Evolutionary conservation across 2,888 invertebrate species (phyloP).

Genomic region (Sycophila texana): DNA sequence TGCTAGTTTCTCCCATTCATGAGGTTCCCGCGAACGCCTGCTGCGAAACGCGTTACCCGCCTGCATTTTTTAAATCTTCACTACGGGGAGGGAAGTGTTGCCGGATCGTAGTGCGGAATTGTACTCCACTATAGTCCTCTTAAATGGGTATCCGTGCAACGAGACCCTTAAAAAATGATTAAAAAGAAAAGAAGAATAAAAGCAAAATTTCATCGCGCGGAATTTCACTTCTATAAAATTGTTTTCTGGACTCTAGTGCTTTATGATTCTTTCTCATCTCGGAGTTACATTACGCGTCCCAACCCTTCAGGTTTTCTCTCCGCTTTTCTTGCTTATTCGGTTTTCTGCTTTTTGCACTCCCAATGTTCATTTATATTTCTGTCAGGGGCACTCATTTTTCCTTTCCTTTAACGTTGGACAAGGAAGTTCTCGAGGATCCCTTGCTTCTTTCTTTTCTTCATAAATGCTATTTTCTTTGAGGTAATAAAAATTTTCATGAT

Average conservation of each 20-base stretch:
- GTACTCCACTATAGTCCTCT: no score
- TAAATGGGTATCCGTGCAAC: background rate
- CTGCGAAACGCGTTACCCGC: background rate
- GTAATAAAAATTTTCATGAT: conserved; percentile 31
- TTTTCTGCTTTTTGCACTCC: conserved; percentile 33
- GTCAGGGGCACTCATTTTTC: conserved; percentile 26
- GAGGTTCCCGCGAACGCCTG: conserved; percentile 2
- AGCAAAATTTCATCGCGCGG: conserved; percentile 11
- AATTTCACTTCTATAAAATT: conserved; percentile 27
- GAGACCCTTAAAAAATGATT: conserved; percentile 5
- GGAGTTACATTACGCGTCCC: background rate
- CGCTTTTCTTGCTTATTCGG: conserved; percentile 26
- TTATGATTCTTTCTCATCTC: conserved; percentile 19
- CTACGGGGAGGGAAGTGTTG: background rate
- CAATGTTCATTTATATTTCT: conserved; percentile 41
- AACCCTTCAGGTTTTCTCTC: conserved; percentile 28
- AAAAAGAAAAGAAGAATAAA: background rate
- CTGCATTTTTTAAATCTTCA: conserved; percentile 13
- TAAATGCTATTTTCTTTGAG: conserved; percentile 22
- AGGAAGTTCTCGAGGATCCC: conserved; percentile 5
- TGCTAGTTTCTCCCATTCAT: conserved; percentile 11
- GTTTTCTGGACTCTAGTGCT: conserved; percentile 2
- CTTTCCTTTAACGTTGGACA: conserved; percentile 23
- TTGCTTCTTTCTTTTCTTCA: background rate
- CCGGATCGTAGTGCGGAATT: no score